Percentiles rank a stretch among this genome's conserved stretches.
Evolutionary conservation across 2,113 vertebrate genomes (phyloP).

Genomic region (Semnornis frantzii): DNA sequence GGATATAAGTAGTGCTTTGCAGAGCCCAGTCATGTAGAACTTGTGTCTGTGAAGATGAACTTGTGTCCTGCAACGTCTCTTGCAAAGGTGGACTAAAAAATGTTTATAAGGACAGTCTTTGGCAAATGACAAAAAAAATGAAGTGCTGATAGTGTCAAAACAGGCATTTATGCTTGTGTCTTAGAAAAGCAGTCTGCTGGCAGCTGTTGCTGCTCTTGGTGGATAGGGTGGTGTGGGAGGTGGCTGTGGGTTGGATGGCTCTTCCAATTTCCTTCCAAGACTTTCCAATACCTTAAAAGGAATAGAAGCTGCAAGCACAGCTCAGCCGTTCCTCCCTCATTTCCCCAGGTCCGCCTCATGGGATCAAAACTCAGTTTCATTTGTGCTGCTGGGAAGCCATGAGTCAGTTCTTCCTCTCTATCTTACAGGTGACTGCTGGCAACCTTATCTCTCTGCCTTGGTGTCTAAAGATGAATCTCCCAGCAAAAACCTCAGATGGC

Average conservation of each 20-base stretch:
- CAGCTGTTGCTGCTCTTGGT: neutral
- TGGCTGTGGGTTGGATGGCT: neutral
- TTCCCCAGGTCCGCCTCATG: neutral
- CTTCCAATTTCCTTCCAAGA: neutral
- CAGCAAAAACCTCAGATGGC: neutral
- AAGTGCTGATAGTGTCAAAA: neutral
- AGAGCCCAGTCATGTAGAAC: neutral
- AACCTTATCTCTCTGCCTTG: constrained; percentile 15
- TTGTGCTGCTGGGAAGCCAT: neutral
- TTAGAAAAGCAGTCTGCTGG: neutral
- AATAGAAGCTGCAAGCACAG: neutral
- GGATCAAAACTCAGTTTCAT: neutral
- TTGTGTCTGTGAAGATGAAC: neutral
- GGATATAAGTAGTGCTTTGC: neutral
- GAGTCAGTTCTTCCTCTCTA: neutral
- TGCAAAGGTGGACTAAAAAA: neutral
- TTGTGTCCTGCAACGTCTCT: neutral
- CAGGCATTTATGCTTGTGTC: neutral
- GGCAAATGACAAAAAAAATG: neutral
- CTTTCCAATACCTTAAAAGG: neutral
- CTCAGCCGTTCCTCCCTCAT: neutral
- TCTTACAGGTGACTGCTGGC: neutral
- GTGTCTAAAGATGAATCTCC: neutral
- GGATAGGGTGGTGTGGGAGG: neutral
- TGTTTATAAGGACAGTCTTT: neutral